Conservation (phyloP, 2,888 invertebrate genomes). For the Drosophila longiperda region DNA sequence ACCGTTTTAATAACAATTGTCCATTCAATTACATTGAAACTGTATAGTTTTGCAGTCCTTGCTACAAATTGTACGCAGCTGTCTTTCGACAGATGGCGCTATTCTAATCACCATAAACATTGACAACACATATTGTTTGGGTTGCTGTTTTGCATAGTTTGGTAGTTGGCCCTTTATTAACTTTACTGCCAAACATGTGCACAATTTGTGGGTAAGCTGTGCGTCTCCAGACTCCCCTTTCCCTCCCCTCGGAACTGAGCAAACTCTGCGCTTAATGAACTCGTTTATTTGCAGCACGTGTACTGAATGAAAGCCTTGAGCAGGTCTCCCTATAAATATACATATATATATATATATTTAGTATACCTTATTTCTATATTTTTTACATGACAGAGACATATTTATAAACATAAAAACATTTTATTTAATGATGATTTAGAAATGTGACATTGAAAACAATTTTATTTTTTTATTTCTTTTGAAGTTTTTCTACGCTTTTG, state of each 20-base stretch:
- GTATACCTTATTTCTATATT: constrained; percentile 51
- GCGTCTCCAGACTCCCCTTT: constrained; percentile 37
- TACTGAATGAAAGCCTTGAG: constrained; percentile 53
- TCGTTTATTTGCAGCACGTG: constrained; percentile 77
- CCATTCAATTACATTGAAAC: background rate
- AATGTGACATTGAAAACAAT: constrained; percentile 37
- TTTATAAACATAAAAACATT: background rate
- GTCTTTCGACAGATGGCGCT: constrained; percentile 44
- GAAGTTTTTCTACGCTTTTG: background rate
- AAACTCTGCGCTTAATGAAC: constrained; percentile 65
- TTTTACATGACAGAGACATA: constrained; percentile 19
- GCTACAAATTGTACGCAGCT: constrained; percentile 8
- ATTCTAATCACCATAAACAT: constrained; percentile 72
- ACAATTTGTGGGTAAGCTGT: constrained; percentile 38
- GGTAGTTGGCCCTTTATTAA: constrained; percentile 57
- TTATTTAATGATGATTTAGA: constrained; percentile 19
- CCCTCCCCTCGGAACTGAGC: no score
- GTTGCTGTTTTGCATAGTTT: constrained; percentile 56
- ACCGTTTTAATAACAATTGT: background rate
- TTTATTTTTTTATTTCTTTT: constrained; percentile 1
- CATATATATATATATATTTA: constrained; percentile 1
- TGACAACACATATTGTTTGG: constrained; percentile 44
- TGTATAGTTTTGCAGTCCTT: background rate
- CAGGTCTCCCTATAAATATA: constrained; percentile 5
- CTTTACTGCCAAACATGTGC: constrained; percentile 54